Evolutionary conservation across 1,140 invertebrate genomes (phyloP).

Genomic region (Zaprionus kolodkinae): DNA sequence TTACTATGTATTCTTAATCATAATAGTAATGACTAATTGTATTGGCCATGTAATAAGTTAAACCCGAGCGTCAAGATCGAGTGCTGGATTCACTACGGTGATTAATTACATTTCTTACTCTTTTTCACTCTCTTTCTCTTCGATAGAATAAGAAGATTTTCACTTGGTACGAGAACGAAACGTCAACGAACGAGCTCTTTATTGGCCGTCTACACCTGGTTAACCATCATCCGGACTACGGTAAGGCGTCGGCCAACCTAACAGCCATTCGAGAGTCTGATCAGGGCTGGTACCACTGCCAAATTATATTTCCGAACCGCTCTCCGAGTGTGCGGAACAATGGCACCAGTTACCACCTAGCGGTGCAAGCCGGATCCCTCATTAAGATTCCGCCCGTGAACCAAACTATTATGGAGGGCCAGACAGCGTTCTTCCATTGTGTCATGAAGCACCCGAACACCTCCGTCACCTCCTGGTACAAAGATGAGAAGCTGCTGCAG

Average conservation of each 20-base stretch:
- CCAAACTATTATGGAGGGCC: constrained; percentile 93
- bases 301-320: constrained; percentile 94
- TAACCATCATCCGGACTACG: constrained; percentile 86
- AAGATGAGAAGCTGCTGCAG: constrained; percentile 87
- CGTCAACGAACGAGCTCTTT: constrained; percentile 89
- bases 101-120: neutral
- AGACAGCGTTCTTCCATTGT: constrained; percentile 93
- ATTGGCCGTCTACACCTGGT: constrained; percentile 89
- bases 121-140: neutral
- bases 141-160: constrained; percentile 89
- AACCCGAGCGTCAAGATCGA: neutral
- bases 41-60: neutral
- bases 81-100: neutral
- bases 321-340: constrained; percentile 92
- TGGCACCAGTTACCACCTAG: constrained; percentile 94
- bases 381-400: constrained; percentile 91
- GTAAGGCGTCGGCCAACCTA: constrained; percentile 93
- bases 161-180: constrained; percentile 92
- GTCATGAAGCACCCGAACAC: constrained; percentile 88
- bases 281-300: constrained; percentile 96
- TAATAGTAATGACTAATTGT: constrained; percentile 3
- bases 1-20: constrained; percentile 44
- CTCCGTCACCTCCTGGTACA: constrained; percentile 88
- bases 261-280: constrained; percentile 95
- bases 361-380: constrained; percentile 88